Evolutionary conservation across 1,140 invertebrate species (phyloP), one percentile per base, ranked within the genome.

Genomic region (Gonioctena quinquepunctata): DNA sequence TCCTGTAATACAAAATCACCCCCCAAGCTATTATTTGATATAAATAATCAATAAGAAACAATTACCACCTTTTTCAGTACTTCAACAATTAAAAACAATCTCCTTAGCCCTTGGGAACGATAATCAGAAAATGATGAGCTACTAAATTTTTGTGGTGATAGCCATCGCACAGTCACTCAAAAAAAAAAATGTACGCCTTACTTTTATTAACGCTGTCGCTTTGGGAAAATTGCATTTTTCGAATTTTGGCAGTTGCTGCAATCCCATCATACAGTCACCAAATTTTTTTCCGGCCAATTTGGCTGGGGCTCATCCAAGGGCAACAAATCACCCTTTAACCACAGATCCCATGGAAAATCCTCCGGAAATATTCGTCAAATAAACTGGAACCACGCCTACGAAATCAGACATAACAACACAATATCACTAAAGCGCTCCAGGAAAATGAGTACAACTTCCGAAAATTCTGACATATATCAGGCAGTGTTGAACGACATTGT

Each of bases 271-370:
- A 81, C 68, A 87, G 85, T 71, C 85, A 87, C 52, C 83, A 84
- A 64, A 75, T 84, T 19, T 77, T 85, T 16, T 83, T 75, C 61
- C 72, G 72, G 13, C 68, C 76, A n/a, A 66, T 87, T 49, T 79
- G 82, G 50, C 73, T 54, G 48, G 75, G 73, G 25, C 28, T 79
- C 8, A 60, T 59, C 23, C 78, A 82, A 28, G 86, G 86, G 1
- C 86, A 88, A 56, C 68, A 87, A 23, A 48, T 88, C 0, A 81
- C 83, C 0, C 60, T 84, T 66, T 86, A 3, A 85, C 85, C 0
- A 70, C 78, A 2, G 48, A 79, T 63, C 83, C 83, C 0, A 66
- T 81, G 11, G 75, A 76, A 4, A 69, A 79, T 13, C 65, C 60
- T 4, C 50, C 79, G 5, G 75, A 13, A 1, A 72, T 28, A 25